Conservation (phyloP, 2,888 invertebrate genomes). For the Drosophila affinis region DNA sequence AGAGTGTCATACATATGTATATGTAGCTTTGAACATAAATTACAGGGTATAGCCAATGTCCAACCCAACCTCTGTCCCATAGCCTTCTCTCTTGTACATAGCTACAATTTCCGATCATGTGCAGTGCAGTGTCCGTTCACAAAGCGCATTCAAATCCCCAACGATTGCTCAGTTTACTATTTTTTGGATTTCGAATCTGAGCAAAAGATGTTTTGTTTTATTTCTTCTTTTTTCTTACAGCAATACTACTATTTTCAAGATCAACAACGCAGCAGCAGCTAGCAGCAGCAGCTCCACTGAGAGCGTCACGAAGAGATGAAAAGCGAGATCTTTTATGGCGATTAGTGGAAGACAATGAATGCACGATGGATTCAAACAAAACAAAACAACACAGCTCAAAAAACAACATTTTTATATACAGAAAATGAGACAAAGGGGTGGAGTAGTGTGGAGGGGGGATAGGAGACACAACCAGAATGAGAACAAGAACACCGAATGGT, state of each 20-base stretch:
- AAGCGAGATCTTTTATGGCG: slow-evolving; percentile 74
- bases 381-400: slow-evolving; percentile 31
- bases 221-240: slow-evolving; percentile 15
- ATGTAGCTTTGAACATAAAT: not conserved
- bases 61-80: not conserved
- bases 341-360: slow-evolving; percentile 76
- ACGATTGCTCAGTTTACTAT: slow-evolving; percentile 54
- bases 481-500: slow-evolving; percentile 71
- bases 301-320: slow-evolving; percentile 75
- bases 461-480: slow-evolving; percentile 66
- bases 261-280: slow-evolving; percentile 65
- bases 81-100: slow-evolving; percentile 7
- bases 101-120: slow-evolving; percentile 58
- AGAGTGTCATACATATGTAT: too few species aligned
- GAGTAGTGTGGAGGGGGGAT: slow-evolving; percentile 8
- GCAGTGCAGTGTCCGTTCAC: slow-evolving; percentile 19
- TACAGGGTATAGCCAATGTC: not conserved
- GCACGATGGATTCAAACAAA: slow-evolving; percentile 68
- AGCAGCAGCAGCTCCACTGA: not conserved
- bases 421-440: slow-evolving; percentile 34
- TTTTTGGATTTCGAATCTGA: slow-evolving; percentile 53
- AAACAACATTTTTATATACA: slow-evolving; percentile 48
- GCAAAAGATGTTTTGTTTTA: slow-evolving; percentile 26
- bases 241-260: slow-evolving; percentile 69
- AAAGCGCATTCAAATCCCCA: slow-evolving; percentile 45